These are phyloP conservation scores for Limnephilus rhombicus DNA, from an alignment of 2,888 invertebrate genomes.

Conservation along the genomic window DNA sequence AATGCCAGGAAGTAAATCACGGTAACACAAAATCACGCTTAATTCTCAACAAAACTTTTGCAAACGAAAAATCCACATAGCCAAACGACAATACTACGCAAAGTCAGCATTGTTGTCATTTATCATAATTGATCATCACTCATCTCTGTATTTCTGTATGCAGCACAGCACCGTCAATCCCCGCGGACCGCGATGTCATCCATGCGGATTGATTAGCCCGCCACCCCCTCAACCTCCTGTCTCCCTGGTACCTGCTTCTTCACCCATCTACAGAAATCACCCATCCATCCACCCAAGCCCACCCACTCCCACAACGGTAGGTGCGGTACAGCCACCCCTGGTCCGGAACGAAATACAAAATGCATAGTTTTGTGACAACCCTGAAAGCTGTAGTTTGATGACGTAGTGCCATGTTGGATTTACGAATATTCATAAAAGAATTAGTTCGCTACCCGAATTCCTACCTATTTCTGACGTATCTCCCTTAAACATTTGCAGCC, in stretches of 20 bases:
- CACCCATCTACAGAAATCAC: neutral
- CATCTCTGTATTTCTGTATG: conserved; percentile 8
- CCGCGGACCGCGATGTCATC: conserved; percentile 38
- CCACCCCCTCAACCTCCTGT: conserved; percentile 8
- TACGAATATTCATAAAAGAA: neutral
- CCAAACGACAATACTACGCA: neutral
- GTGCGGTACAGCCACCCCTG: neutral
- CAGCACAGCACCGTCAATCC: neutral
- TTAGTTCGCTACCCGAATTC: too few species aligned
- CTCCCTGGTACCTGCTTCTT: neutral
- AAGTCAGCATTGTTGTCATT: conserved; percentile 4
- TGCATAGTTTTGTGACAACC: neutral
- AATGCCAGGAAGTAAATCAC: neutral
- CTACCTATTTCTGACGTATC: too few species aligned
- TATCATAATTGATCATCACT: conserved; percentile 29
- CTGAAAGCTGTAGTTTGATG: neutral
- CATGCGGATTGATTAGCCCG: conserved; percentile 64
- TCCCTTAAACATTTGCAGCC: too few species aligned
- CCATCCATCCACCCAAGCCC: neutral
- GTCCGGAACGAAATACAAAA: conserved; percentile 36
- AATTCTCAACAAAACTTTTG: too few species aligned
- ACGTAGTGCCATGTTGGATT: neutral
- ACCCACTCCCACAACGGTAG: neutral
- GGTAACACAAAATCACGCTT: neutral
- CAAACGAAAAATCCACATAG: neutral